These are phyloP conservation scores for Halcyon malimbica DNA, from an alignment of 2,113 vertebrate genomes.

Conservation along the genomic window DNA sequence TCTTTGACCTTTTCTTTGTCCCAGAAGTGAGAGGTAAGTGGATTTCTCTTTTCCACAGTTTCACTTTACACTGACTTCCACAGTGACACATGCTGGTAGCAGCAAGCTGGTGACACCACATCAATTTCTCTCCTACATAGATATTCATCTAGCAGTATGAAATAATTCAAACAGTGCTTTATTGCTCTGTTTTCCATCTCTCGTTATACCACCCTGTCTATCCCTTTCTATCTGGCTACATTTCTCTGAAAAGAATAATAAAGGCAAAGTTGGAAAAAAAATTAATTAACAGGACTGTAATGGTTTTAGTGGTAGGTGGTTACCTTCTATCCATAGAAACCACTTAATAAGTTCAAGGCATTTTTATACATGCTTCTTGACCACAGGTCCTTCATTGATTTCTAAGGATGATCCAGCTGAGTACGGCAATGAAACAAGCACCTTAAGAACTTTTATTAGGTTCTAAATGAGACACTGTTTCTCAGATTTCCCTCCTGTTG, in stretches of 20 bases:
- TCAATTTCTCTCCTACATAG: not conserved
- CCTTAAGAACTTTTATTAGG: conserved; percentile 32
- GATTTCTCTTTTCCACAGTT: conserved; percentile 22
- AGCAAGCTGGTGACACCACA: not conserved
- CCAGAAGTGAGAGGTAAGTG: conserved; percentile 31
- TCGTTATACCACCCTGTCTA: not conserved
- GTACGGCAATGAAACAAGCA: not conserved
- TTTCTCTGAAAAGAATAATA: not conserved
- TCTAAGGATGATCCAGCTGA: not conserved
- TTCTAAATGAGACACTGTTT: conserved; percentile 25
- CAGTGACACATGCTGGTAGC: not conserved
- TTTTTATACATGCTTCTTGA: not conserved
- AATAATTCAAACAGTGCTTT: not conserved
- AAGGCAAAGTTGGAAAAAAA: not conserved
- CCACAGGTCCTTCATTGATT: not conserved
- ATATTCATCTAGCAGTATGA: not conserved
- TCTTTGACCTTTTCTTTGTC: conserved; percentile 49
- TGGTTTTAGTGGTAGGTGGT: not conserved
- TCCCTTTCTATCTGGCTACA: not conserved
- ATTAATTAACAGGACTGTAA: not conserved
- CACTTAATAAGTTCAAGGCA: not conserved
- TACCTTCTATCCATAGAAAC: not conserved
- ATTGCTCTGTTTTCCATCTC: not conserved
- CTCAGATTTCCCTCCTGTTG: conserved; percentile 15
- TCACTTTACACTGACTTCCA: not conserved